A percentile compares a stretch with the other conserved stretches of the same genome.
Conservation (phyloP, 1,140 invertebrate genomes). For the Amphibalanus amphitrite region DNA sequence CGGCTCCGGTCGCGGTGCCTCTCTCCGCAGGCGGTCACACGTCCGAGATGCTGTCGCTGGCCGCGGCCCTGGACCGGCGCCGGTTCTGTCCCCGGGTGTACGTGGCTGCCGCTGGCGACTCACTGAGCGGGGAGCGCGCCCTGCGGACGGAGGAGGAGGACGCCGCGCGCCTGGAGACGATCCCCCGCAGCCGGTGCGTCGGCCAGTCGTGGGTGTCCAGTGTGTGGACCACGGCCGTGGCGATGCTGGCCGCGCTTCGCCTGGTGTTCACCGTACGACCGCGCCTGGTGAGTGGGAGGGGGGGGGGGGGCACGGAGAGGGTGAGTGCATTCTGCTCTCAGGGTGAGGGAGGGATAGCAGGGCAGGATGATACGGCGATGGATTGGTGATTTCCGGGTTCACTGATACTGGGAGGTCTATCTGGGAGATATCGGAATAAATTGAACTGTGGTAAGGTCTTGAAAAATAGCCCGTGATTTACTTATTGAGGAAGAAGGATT, state of each 20-base stretch:
- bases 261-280: conserved; percentile 51
- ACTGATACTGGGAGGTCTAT: too few relatives aligned
- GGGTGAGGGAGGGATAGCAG: too few relatives aligned
- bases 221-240: conserved; percentile 53
- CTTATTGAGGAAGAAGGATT: too few relatives aligned
- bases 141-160: background rate
- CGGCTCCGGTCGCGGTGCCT: background rate
- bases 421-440: too few relatives aligned
- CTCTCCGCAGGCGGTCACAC: conserved; percentile 52
- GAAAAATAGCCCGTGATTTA: too few relatives aligned
- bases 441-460: too few relatives aligned
- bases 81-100: conserved; percentile 54
- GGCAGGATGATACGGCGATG: too few relatives aligned
- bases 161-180: conserved; percentile 21
- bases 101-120: conserved; percentile 58
- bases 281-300: conserved; percentile 35
- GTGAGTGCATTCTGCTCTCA: too few relatives aligned
- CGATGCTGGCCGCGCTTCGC: conserved; percentile 45
- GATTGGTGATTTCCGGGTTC: too few relatives aligned
- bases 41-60: conserved; percentile 62
- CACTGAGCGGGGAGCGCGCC: conserved; percentile 35
- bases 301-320: too few relatives aligned
- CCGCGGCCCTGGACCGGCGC: conserved; percentile 36
- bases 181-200: conserved; percentile 71
- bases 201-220: conserved; percentile 66